Conservation (phyloP, 2,113 vertebrate species). For the Barbus barbus region DNA sequence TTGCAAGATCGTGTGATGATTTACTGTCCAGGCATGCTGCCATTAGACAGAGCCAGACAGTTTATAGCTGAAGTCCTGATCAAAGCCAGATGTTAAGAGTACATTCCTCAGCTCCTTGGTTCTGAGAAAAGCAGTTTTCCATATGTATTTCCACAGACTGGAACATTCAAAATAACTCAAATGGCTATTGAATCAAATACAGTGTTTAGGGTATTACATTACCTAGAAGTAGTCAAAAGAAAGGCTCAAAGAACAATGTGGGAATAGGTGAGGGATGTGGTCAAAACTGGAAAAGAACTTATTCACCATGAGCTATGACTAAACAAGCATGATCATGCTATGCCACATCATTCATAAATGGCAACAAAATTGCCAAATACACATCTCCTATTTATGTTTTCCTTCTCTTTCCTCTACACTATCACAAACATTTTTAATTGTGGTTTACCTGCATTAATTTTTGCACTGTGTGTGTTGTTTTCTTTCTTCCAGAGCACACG, state of each 20-base stretch:
- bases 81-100: constrained; percentile 43
- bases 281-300: not conserved
- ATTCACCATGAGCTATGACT: not conserved
- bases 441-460: not conserved
- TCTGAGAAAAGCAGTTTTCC: not conserved
- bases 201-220: not conserved
- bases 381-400: not conserved
- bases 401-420: not conserved
- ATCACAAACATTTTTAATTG: not conserved
- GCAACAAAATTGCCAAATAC: not conserved
- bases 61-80: constrained; percentile 35
- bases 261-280: not conserved
- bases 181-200: not conserved
- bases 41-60: constrained; percentile 36
- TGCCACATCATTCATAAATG: not conserved
- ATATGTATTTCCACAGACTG: not conserved
- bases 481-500: constrained; percentile 80
- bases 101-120: not conserved
- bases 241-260: not conserved
- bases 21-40: constrained; percentile 22
- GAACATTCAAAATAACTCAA: not conserved
- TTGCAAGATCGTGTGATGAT: not conserved
- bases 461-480: not conserved
- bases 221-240: not conserved
- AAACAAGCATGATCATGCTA: not conserved